Base-by-base conservation (phyloP, 37 sponge, comb jelly and placozoan species). In the Beroe ovata region DNA sequence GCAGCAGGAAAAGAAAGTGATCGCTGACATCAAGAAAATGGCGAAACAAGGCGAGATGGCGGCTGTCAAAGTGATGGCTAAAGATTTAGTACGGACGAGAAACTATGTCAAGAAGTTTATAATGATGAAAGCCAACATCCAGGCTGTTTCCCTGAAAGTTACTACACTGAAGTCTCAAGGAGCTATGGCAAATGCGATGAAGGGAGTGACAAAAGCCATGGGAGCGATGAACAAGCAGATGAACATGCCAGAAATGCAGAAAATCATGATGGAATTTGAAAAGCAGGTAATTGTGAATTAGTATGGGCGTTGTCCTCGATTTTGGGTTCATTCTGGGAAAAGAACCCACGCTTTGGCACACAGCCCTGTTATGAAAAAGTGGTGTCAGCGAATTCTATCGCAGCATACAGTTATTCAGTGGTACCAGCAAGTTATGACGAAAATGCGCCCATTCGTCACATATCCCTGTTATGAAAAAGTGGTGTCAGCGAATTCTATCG, bases 201-300 rank as follows among this genome's bases (percentile, higher is more conserved):
- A 97, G 89, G 97, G 97, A 91, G 96, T 96, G 54, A 94, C 96
- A 0, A 93, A 95, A 59, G 95, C 97, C 18, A 91, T 97, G 89
- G 90, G 91, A 25, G 63, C 88, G 6, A 93, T 97, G 94, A 97
- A 97, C 90, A 93, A 60, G 23, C 84, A 88, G 33, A 90, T 97
- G 89, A 97, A 97, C 90, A 90, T 97, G 39, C 97, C 97, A 1
- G 89, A 95, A 30, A 93, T 97, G 19, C 97, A 97, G 93, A 97
- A 97, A 91, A 95, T 97, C 63, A 97, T 97, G 97, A 97, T 97
- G 97, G 93, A 97, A 88, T 97, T 97, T 90, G 97, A 97, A 88
- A 91, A 93, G 22, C 34, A 89, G 89, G 89, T 89, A 60, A 41
- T 19, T 40, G 11, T 16, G n/a, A 19, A 19, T 59, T 59, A 19